phyloP scores from a whole-genome alignment of 2,113 vertebrate species.

The Puma concolor region DNA sequence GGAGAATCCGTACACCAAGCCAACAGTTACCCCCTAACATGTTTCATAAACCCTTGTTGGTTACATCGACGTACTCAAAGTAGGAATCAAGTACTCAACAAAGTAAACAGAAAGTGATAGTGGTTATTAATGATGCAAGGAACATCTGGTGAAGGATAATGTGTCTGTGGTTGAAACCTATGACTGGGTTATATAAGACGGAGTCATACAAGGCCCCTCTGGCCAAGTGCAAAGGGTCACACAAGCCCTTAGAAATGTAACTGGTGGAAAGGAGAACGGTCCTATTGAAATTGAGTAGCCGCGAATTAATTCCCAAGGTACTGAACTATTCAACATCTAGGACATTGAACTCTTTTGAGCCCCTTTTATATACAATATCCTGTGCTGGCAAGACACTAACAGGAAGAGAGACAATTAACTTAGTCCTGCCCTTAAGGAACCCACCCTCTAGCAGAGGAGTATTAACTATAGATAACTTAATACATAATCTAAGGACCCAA shows the following conservation, averaged over 20 bases:
- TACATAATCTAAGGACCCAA: background rate
- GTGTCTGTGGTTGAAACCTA: constrained; percentile 48
- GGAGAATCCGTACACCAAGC: background rate
- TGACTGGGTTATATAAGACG: background rate
- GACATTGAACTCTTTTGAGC: background rate
- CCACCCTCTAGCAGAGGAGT: background rate
- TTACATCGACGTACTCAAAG: constrained; percentile 41
- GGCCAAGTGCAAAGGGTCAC: background rate
- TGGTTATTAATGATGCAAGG: constrained; percentile 63
- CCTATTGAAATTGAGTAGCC: background rate
- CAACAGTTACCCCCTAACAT: background rate
- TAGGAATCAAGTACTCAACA: background rate
- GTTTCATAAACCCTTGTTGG: background rate
- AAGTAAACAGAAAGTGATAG: constrained; percentile 48
- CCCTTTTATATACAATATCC: background rate
- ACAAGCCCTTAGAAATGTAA: background rate
- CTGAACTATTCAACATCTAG: background rate
- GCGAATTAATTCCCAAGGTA: background rate
- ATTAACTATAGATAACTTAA: background rate
- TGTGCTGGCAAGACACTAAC: background rate
- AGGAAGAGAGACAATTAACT: background rate
- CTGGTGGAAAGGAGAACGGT: background rate
- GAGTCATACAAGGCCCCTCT: background rate
- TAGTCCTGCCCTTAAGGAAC: background rate
- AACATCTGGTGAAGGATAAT: constrained; percentile 49